Conservation (phyloP, 2,797 vertebrate genomes). For the Moxostoma hubbsi region DNA sequence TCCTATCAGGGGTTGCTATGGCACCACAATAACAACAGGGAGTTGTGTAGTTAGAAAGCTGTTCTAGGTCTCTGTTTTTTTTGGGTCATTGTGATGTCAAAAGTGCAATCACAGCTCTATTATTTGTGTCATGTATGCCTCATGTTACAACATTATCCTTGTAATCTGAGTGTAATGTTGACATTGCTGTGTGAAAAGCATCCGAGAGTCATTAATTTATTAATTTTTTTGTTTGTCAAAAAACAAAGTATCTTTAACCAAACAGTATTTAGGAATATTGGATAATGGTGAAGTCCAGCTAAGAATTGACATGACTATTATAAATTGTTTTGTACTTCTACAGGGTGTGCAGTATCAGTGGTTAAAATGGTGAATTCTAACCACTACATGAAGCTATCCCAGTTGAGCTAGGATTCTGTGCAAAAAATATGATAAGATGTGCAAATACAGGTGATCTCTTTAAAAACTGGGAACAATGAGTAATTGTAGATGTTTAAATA, state of each 20-base stretch:
- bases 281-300: too few relatives aligned
- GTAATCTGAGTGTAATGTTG: background rate
- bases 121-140: background rate
- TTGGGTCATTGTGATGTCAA: conserved; percentile 4
- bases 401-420: too few relatives aligned
- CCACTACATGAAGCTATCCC: too few relatives aligned
- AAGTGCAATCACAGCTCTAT: background rate
- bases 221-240: background rate
- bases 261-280: background rate
- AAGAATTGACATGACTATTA: too few relatives aligned
- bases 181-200: background rate
- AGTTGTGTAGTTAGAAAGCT: background rate
- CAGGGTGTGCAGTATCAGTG: too few relatives aligned
- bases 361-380: too few relatives aligned
- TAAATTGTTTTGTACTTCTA: too few relatives aligned
- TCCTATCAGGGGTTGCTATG: conserved; percentile 29
- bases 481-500: too few relatives aligned
- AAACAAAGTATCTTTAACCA: background rate
- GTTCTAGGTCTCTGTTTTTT: background rate
- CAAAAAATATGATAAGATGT: too few relatives aligned
- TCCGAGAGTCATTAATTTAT: background rate
- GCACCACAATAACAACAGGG: conserved; percentile 24
- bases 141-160: background rate
- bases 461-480: too few relatives aligned
- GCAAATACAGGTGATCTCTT: too few relatives aligned